Conservation (phyloP, 1,140 invertebrate species). For the Atta colombica region DNA sequence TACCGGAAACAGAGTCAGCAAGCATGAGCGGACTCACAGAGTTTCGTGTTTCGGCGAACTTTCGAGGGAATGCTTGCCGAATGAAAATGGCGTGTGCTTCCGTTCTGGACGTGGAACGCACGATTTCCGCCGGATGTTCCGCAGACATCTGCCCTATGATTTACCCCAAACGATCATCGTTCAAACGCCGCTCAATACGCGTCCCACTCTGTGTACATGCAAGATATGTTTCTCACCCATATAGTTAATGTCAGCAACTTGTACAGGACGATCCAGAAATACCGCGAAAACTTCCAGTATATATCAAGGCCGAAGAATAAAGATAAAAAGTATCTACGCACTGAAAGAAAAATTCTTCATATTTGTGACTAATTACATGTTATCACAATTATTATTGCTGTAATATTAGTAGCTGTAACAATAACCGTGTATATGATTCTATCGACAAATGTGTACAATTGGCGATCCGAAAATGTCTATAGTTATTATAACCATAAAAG, state of each 20-base stretch:
- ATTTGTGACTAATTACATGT: no score
- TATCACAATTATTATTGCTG: no score
- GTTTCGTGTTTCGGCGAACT: conserved; percentile 48
- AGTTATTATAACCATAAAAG: no score
- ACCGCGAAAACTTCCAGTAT: not conserved
- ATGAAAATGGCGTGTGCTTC: conserved; percentile 54
- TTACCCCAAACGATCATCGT: not conserved
- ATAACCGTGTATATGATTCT: no score
- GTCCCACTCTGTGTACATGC: conserved; percentile 57
- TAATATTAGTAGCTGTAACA: no score
- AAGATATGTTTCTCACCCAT: conserved; percentile 40
- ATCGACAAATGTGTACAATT: no score
- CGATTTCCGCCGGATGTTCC: conserved; percentile 44
- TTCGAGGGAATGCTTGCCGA: conserved; percentile 22
- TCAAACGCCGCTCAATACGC: conserved; percentile 18
- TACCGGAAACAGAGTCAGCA: conserved; percentile 9
- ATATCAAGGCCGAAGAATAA: not conserved
- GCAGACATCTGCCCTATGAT: conserved; percentile 26
- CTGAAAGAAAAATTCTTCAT: no score
- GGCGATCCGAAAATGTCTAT: no score
- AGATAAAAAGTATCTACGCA: not conserved
- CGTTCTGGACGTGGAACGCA: conserved; percentile 44
- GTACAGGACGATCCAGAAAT: conserved; percentile 49
- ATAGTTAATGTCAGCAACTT: conserved; percentile 67
- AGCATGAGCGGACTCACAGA: conserved; percentile 41